These are phyloP conservation scores for Phoenicopterus ruber DNA, from an alignment of 2,113 vertebrate species.

Conservation along the genomic window DNA sequence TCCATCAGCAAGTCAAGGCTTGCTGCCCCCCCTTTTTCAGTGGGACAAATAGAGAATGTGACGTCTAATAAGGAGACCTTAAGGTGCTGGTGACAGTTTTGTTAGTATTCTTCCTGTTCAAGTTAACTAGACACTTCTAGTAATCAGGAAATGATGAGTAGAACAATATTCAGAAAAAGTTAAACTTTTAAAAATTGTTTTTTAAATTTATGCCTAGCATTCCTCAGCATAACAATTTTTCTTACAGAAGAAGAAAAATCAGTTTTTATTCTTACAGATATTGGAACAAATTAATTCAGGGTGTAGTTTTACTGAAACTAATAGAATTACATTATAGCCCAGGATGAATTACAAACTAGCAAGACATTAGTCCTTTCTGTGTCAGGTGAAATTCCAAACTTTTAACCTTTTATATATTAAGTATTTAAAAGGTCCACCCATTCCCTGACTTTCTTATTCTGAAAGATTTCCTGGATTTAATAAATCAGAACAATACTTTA, in stretches of 20 bases:
- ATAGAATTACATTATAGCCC: not conserved
- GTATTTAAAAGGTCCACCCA: not conserved
- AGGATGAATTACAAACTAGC: not conserved
- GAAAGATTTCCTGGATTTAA: not conserved
- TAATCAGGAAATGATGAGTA: not conserved
- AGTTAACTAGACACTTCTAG: not conserved
- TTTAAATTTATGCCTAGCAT: not conserved
- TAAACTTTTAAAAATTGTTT: fast-evolving
- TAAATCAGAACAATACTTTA: not conserved
- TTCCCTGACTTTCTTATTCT: not conserved
- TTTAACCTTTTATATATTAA: not conserved
- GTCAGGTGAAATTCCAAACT: not conserved
- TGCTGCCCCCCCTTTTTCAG: not conserved
- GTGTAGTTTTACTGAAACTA: not conserved
- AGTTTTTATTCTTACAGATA: not conserved
- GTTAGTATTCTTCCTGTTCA: not conserved
- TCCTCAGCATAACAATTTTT: not conserved
- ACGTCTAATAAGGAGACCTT: not conserved
- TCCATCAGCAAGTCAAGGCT: not conserved
- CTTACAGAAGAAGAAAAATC: not conserved
- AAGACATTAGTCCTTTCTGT: not conserved
- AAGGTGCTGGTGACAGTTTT: not conserved
- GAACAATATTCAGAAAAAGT: not conserved
- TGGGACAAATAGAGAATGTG: not conserved
- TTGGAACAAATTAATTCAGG: not conserved